These are phyloP conservation scores for Manis javanica DNA, from an alignment of 2,797 vertebrate species.

Conservation along the genomic window DNA sequence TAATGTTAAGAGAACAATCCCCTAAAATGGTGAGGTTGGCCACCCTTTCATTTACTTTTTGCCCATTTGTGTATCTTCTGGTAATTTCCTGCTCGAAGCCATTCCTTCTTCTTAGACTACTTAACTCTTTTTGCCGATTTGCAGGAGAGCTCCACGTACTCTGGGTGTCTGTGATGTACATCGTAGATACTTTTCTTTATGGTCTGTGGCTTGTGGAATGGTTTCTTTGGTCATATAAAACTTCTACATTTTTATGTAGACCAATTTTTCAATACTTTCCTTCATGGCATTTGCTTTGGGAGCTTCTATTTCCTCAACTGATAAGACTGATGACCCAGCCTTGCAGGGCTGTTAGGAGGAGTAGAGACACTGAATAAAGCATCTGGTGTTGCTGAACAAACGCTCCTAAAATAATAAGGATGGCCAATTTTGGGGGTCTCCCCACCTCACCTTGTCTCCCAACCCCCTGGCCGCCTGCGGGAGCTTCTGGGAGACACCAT, in stretches of 20 bases:
- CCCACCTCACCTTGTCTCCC: neutral
- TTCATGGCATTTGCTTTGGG: neutral
- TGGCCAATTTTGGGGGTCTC: neutral
- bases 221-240: neutral
- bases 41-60: neutral
- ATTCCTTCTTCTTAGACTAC: neutral
- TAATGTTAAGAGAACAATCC: neutral
- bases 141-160: neutral
- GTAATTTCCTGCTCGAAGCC: neutral
- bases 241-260: neutral
- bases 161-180: neutral
- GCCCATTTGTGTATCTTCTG: too few species aligned
- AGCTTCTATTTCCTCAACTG: neutral
- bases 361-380: neutral
- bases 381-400: neutral
- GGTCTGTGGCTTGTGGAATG: neutral
- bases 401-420: neutral
- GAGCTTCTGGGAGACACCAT: neutral
- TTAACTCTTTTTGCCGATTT: neutral
- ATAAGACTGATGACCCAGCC: neutral
- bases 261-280: neutral
- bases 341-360: neutral
- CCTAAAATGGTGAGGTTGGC: neutral
- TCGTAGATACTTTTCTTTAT: neutral
- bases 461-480: neutral